phyloP scores from a whole-genome alignment of 1,140 invertebrate species.

The Heliconius melpomene region DNA sequence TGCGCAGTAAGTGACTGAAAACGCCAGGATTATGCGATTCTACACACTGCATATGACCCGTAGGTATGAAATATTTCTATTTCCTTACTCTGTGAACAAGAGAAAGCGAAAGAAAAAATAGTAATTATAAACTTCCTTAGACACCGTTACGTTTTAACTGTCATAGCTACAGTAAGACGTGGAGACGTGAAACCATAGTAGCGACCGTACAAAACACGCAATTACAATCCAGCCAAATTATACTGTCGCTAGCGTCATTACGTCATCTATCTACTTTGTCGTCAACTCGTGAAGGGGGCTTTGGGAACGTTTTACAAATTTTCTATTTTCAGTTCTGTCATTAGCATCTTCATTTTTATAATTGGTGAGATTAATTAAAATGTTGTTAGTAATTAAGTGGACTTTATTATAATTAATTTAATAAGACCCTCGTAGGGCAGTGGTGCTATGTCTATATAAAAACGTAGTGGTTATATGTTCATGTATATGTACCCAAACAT shows the following conservation, averaged over 20 bases:
- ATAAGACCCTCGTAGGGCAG: background rate
- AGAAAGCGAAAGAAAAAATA: too few species aligned
- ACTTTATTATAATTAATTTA: too few species aligned
- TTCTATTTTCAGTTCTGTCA: background rate
- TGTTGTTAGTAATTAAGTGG: background rate
- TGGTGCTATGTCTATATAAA: background rate
- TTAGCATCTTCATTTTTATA: conserved; percentile 1
- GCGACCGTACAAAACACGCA: conserved; percentile 11
- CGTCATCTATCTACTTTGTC: conserved; percentile 29
- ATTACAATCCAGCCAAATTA: conserved; percentile 27
- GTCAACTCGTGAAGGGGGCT: background rate
- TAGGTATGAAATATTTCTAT: background rate
- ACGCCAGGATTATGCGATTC: background rate
- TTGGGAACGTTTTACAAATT: background rate
- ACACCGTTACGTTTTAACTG: background rate
- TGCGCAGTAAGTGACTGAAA: background rate
- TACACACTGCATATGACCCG: too few species aligned
- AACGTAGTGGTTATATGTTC: background rate
- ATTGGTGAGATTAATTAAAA: conserved; percentile 4
- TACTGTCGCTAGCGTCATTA: conserved; percentile 21
- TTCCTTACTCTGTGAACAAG: background rate
- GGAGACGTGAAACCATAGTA: background rate
- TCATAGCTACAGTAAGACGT: background rate
- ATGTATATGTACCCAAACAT: background rate
- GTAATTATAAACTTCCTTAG: background rate